Conservation (phyloP, 2,797 vertebrate species). For the Onychomys leucogaster region DNA sequence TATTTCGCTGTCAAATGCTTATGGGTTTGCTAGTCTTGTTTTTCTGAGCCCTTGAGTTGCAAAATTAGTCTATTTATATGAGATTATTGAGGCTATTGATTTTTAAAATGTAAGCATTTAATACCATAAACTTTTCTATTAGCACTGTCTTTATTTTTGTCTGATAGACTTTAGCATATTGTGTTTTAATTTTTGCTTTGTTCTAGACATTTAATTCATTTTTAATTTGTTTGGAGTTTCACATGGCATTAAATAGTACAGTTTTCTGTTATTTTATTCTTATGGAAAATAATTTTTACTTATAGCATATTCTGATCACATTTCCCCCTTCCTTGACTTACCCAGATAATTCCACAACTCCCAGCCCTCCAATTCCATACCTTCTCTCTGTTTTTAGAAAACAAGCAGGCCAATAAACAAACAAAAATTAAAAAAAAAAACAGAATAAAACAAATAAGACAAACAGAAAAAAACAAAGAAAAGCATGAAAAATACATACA, state of each 20-base stretch:
- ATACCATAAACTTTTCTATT: neutral
- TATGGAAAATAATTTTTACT: neutral
- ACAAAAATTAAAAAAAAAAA: neutral
- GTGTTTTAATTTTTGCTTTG: neutral
- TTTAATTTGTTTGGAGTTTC: neutral
- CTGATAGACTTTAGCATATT: neutral
- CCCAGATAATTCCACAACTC: neutral
- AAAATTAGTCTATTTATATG: neutral
- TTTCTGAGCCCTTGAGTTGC: neutral
- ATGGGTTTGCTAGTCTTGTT: neutral
- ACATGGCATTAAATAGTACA: neutral
- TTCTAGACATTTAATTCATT: neutral
- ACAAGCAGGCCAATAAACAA: neutral
- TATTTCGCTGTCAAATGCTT: neutral
- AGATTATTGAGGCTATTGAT: neutral
- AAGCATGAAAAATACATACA: neutral
- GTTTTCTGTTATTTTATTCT: neutral
- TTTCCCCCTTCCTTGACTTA: neutral
- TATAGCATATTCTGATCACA: neutral
- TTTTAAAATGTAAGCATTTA: neutral
- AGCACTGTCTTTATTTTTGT: neutral
- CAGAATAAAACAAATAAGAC: neutral
- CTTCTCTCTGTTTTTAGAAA: neutral
- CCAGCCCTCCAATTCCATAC: neutral
- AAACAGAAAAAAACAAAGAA: neutral